phyloP scores from a whole-genome alignment of 2,888 invertebrate species.

The Reticulitermes lucifugus region DNA sequence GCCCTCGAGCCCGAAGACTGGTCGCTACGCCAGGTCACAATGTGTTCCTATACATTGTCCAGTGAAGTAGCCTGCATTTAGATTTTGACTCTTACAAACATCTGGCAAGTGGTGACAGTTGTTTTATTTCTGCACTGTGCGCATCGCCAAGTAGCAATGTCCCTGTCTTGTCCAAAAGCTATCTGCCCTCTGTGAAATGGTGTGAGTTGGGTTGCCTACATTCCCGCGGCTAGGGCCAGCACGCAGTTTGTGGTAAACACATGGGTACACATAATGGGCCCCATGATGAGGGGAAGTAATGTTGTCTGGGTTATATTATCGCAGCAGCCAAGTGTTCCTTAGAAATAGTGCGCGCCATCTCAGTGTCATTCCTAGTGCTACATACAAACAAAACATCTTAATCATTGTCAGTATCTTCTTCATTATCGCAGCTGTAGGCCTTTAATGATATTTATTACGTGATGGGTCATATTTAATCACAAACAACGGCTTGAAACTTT shows the following conservation, averaged over 20 bases:
- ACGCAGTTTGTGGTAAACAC: constrained; percentile 22
- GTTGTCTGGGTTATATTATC: constrained; percentile 3
- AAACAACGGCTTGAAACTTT: too few species aligned
- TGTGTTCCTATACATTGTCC: too few species aligned
- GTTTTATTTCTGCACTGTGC: too few species aligned
- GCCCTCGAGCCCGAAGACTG: too few species aligned
- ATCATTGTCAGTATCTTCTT: too few species aligned
- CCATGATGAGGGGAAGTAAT: constrained; percentile 1
- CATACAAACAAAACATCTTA: neutral
- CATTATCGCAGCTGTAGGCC: too few species aligned
- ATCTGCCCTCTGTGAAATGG: neutral
- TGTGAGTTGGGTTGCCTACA: constrained; percentile 18
- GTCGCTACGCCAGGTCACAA: too few species aligned
- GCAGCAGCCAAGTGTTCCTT: neutral
- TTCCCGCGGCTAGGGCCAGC: neutral
- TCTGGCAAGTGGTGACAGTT: too few species aligned
- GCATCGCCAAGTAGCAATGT: neutral
- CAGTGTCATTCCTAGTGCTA: neutral
- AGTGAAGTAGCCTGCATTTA: too few species aligned
- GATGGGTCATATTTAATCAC: too few species aligned
- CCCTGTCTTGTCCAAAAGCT: constrained; percentile 8
- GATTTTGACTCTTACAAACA: too few species aligned
- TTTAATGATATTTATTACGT: too few species aligned
- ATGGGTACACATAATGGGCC: neutral
- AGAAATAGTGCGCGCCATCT: neutral